A percentile compares a stretch with the other conserved stretches of the same genome.
These are phyloP conservation scores for Melospiza georgiana DNA, from an alignment of 2,113 vertebrate genomes.

Conservation along the genomic window DNA sequence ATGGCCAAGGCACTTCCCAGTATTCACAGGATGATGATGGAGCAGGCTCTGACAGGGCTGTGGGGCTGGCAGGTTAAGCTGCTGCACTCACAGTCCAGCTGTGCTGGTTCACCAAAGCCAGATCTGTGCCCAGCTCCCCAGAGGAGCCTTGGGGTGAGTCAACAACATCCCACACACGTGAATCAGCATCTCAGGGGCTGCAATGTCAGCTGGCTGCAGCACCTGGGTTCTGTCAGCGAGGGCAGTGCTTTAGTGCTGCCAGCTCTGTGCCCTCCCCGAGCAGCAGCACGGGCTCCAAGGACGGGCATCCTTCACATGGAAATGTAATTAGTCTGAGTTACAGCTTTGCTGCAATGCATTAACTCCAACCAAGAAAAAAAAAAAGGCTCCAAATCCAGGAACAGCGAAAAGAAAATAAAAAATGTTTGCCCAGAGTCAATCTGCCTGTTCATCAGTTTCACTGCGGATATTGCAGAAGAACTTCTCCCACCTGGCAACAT, in stretches of 20 bases:
- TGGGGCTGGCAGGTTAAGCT: neutral
- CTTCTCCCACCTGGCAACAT: neutral
- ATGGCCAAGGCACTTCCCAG: neutral
- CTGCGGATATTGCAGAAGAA: neutral
- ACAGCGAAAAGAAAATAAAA: neutral
- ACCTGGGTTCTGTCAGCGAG: neutral
- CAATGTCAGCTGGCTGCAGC: neutral
- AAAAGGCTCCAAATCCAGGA: neutral
- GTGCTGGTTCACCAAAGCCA: neutral
- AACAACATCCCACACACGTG: neutral
- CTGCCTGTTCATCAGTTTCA: neutral
- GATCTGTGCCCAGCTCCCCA: neutral
- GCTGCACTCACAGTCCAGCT: neutral
- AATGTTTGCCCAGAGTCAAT: neutral
- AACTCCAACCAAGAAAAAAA: neutral
- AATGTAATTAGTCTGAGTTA: neutral
- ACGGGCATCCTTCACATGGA: neutral
- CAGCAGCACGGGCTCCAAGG: neutral
- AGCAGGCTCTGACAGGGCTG: neutral
- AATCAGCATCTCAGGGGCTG: neutral
- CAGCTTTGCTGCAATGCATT: neutral
- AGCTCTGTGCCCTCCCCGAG: neutral
- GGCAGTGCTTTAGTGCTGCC: neutral
- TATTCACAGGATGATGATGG: neutral
- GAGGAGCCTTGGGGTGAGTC: neutral